phyloP scores from a whole-genome alignment of 2,113 vertebrate genomes.

The Candoia aspera region DNA sequence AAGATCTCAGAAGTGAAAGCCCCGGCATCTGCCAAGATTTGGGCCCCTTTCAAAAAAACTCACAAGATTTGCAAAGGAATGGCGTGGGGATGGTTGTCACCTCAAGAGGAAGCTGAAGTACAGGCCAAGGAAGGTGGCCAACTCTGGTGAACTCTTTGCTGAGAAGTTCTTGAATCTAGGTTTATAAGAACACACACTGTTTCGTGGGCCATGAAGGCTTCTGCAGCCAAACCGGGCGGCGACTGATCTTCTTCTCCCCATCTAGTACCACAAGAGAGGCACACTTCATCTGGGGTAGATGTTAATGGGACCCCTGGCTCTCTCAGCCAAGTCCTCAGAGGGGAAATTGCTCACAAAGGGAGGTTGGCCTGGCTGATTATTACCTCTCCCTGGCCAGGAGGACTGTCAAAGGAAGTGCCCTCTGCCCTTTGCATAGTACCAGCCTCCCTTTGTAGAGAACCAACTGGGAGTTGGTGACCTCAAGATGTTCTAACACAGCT shows the following conservation, averaged over 20 bases:
- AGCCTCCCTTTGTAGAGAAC: not conserved
- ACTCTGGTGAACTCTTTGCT: not conserved
- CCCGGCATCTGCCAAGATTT: not conserved
- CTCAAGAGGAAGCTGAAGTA: not conserved
- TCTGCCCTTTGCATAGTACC: not conserved
- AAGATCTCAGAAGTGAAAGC: not conserved
- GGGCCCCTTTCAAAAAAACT: not conserved
- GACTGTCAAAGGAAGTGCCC: not conserved
- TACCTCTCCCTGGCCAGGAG: not conserved
- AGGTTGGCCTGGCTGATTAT: conserved; percentile 3
- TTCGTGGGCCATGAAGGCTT: not conserved
- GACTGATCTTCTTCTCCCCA: not conserved
- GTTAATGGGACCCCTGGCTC: not conserved
- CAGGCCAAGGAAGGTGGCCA: not conserved
- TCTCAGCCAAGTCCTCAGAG: not conserved
- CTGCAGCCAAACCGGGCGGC: not conserved
- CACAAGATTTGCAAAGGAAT: not conserved
- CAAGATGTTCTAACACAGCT: not conserved
- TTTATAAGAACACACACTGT: not conserved
- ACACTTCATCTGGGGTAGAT: not conserved
- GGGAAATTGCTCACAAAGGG: conserved; percentile 17
- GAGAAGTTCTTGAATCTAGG: not conserved
- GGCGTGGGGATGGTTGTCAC: rapidly evolving
- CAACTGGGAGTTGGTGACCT: not conserved
- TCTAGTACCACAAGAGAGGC: not conserved